Conservation (phyloP, 2,797 vertebrate genomes). For the Cynopterus sphinx region DNA sequence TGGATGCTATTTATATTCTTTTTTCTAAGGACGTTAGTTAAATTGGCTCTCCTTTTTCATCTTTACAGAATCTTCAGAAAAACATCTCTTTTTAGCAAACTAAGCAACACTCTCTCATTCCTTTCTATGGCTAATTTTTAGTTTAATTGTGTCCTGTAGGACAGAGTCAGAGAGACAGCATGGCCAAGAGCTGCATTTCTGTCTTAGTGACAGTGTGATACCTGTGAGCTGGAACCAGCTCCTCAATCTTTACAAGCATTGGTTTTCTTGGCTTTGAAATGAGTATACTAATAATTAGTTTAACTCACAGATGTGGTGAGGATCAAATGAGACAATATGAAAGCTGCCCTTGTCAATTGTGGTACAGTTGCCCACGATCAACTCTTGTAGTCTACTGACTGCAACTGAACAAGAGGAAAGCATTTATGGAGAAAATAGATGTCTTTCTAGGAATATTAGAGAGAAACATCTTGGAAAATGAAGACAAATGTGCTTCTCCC, state of each 20-base stretch:
- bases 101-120: background rate
- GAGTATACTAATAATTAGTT: background rate
- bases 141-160: constrained; percentile 55
- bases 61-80: constrained; percentile 17
- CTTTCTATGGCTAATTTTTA: constrained; percentile 39
- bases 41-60: constrained; percentile 12
- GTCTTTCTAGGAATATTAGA: background rate
- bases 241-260: background rate
- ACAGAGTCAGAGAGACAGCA: background rate
- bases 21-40: constrained; percentile 29
- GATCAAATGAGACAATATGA: background rate
- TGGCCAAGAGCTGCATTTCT: background rate
- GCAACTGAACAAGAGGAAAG: background rate
- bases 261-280: background rate
- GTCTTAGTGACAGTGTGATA: background rate
- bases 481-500: background rate
- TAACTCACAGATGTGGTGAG: background rate
- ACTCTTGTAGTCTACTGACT: background rate
- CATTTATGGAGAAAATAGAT: background rate
- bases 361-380: background rate
- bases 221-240: background rate
- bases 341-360: background rate
- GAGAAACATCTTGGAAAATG: background rate
- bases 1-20: background rate
- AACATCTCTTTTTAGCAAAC: background rate